A percentile compares a stretch with the other conserved stretches of the same genome.
phyloP scores from a whole-genome alignment of 35 echinoderm and acorn worm species.

The Apostichopus parvimensis region DNA sequence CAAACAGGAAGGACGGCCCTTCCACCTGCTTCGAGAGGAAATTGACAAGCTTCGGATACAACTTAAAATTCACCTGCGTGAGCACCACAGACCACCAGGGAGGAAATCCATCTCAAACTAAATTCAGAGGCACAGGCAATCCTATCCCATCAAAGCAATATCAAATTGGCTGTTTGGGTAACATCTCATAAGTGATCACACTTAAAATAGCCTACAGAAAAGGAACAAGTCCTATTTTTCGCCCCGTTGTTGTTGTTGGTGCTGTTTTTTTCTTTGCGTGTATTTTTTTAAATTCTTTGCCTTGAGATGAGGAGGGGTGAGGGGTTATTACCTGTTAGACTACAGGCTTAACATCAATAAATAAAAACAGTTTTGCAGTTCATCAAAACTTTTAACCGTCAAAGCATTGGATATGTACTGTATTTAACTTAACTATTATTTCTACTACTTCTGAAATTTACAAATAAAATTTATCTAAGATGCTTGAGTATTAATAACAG shows the following conservation, averaged over 20 bases:
- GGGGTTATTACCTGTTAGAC: neutral
- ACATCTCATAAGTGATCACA: neutral
- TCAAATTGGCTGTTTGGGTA: neutral
- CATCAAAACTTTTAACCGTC: too few relatives aligned
- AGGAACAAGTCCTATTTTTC: neutral
- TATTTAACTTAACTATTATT: too few relatives aligned
- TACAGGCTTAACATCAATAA: neutral
- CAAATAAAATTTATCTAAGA: too few relatives aligned
- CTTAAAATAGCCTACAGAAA: neutral
- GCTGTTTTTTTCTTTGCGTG: neutral
- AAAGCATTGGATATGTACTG: too few relatives aligned
- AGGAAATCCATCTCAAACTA: neutral
- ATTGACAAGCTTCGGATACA: neutral
- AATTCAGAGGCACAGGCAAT: conserved; percentile 27
- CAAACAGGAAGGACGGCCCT: conserved; percentile 1
- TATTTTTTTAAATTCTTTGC: neutral
- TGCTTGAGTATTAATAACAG: too few relatives aligned
- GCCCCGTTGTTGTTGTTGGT: neutral
- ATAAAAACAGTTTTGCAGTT: too few relatives aligned
- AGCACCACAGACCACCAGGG: neutral
- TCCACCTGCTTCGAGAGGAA: conserved; percentile 9
- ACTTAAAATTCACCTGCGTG: conserved; percentile 43
- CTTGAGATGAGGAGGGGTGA: neutral
- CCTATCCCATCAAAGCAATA: neutral
- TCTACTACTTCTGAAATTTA: too few relatives aligned